Evolutionary conservation across 2,113 vertebrate species (phyloP).

Genomic region (Gallinago media): DNA sequence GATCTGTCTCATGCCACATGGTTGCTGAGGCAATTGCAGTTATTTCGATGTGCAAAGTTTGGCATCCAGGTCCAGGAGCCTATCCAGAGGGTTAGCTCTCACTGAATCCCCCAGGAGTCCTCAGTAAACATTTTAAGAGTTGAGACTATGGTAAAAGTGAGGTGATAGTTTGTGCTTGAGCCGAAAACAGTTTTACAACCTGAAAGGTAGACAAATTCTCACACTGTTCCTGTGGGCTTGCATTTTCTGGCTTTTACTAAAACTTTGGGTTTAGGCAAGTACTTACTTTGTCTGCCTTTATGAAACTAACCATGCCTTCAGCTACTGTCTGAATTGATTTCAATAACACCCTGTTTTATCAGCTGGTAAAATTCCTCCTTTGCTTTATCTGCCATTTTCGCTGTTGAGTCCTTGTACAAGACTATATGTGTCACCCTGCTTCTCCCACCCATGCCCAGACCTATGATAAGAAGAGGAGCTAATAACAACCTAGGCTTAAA

Average conservation of each 20-base stretch:
- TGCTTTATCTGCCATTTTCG: neutral
- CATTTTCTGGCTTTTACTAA: neutral
- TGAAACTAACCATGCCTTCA: neutral
- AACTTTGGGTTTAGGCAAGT: neutral
- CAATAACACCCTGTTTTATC: neutral
- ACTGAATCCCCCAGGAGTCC: neutral
- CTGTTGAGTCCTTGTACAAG: neutral
- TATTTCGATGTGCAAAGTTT: neutral
- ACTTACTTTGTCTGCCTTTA: neutral
- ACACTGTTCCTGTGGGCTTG: neutral
- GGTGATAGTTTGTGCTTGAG: neutral
- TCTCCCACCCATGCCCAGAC: neutral
- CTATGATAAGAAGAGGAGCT: neutral
- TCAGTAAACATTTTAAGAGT: neutral
- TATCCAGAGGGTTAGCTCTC: neutral
- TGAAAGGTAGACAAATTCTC: neutral
- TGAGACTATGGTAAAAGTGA: neutral
- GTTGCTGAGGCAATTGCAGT: neutral
- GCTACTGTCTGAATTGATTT: neutral
- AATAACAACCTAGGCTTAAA: neutral
- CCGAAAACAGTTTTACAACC: neutral
- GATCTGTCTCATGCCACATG: neutral
- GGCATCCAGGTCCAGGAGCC: neutral
- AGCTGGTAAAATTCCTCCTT: neutral
- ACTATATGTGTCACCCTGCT: neutral